A percentile compares a stretch with the other conserved stretches of the same genome.
These are phyloP conservation scores for Muntiacus muntjak DNA, from an alignment of 2,113 vertebrate genomes.

Conservation along the genomic window DNA sequence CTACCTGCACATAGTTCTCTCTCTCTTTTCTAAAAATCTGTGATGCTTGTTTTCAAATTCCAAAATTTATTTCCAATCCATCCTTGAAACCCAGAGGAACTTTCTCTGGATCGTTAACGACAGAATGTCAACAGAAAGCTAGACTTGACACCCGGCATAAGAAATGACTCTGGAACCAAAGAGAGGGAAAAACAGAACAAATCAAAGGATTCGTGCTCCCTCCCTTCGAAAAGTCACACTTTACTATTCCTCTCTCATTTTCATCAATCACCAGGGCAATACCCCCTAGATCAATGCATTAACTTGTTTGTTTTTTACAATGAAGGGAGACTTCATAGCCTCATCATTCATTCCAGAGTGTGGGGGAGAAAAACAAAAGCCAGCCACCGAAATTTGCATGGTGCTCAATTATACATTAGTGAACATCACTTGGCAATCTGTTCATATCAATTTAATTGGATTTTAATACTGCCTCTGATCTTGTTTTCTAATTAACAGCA, in stretches of 20 bases:
- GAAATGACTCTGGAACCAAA: constrained; percentile 24
- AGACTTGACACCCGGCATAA: constrained; percentile 30
- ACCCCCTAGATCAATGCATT: constrained; percentile 90
- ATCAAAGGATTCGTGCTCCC: constrained; percentile 64
- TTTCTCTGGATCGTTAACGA: constrained; percentile 62
- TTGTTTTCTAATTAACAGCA: constrained; percentile 99
- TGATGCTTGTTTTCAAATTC: constrained; percentile 56
- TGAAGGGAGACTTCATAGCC: constrained; percentile 92
- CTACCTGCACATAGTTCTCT: neutral
- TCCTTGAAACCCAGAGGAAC: constrained; percentile 70
- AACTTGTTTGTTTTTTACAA: constrained; percentile 96
- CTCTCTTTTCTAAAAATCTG: neutral
- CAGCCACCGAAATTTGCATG: constrained; percentile 99
- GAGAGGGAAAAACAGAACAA: constrained; percentile 51
- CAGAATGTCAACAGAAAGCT: constrained; percentile 54
- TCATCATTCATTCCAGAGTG: constrained; percentile 93
- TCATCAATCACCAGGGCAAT: constrained; percentile 84
- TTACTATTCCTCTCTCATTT: constrained; percentile 78
- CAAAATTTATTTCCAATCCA: constrained; percentile 67
- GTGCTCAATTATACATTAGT: constrained; percentile 98
- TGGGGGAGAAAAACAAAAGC: constrained; percentile 93
- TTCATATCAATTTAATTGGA: constrained; percentile 99
- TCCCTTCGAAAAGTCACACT: constrained; percentile 73
- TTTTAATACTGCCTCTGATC: constrained; percentile 99
- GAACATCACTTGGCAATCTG: constrained; percentile 94